phyloP scores from a whole-genome alignment of 2,888 invertebrate species.

The Hirtodrosophila duncani region DNA sequence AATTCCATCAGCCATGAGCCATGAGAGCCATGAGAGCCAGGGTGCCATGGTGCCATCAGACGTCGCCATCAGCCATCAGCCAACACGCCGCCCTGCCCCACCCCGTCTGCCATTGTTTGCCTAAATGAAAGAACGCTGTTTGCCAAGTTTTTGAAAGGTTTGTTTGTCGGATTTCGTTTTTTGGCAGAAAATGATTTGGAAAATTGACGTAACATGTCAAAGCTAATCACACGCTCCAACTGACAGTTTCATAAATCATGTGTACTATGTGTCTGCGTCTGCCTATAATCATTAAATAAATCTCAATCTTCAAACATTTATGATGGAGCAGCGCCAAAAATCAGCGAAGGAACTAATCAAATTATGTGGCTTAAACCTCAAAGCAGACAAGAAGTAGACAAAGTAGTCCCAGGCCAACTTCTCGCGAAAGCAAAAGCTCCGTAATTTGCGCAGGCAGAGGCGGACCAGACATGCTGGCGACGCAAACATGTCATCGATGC shows the following conservation, averaged over 20 bases:
- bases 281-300: slow-evolving; percentile 66
- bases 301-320: slow-evolving; percentile 65
- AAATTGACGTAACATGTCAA: slow-evolving; percentile 67
- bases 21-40: no score
- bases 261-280: no score
- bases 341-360: slow-evolving; percentile 57
- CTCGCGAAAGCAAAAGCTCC: slow-evolving; percentile 14
- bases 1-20: slow-evolving; percentile 67
- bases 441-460: no score
- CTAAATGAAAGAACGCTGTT: slow-evolving; percentile 72
- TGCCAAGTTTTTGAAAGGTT: slow-evolving; percentile 68
- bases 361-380: slow-evolving; percentile 64
- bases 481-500: slow-evolving; percentile 72
- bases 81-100: neutral
- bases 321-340: slow-evolving; percentile 51
- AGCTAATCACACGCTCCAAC: slow-evolving; percentile 62
- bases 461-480: slow-evolving; percentile 71
- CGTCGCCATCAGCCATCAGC: neutral
- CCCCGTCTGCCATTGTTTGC: slow-evolving; percentile 53
- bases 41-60: slow-evolving; percentile 9
- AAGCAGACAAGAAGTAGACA: slow-evolving; percentile 20
- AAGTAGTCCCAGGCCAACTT: slow-evolving; percentile 6
- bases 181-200: slow-evolving; percentile 61
- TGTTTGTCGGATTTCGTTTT: slow-evolving; percentile 54
- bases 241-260: slow-evolving; percentile 44